A percentile compares a stretch with the other conserved stretches of the same genome.
Evolutionary conservation across 2,797 vertebrate genomes (phyloP).

Genomic region (Falco biarmicus): DNA sequence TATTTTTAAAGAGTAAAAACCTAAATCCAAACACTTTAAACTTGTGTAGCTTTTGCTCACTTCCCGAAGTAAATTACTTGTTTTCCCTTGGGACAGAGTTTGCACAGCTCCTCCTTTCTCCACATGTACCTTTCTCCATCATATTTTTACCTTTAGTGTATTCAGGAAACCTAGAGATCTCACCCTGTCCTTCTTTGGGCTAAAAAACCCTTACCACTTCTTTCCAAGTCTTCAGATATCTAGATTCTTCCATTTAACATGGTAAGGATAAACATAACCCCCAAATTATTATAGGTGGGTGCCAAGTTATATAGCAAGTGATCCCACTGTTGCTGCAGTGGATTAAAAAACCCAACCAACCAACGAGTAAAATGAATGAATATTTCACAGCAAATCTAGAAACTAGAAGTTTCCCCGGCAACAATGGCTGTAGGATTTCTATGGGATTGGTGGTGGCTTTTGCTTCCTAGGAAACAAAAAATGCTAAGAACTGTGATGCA

Average conservation of each 20-base stretch:
- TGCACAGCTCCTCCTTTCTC: not conserved
- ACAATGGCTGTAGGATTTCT: not conserved
- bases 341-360: not conserved
- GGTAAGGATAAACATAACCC: not conserved
- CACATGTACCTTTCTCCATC: not conserved
- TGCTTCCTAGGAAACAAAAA: conserved; percentile 1
- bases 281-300: not conserved
- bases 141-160: not conserved
- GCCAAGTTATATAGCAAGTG: not conserved
- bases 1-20: not conserved
- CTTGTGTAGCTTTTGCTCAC: not conserved
- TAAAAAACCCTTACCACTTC: not conserved
- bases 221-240: not conserved
- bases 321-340: not conserved
- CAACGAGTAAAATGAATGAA: not conserved
- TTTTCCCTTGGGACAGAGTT: not conserved
- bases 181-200: not conserved
- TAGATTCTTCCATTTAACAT: not conserved
- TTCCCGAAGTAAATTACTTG: not conserved
- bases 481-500: not conserved
- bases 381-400: not conserved
- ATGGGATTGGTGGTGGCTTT: not conserved
- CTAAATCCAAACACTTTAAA: not conserved
- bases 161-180: not conserved
- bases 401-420: not conserved